Evolutionary conservation across 2,888 invertebrate genomes (phyloP).

Genomic region (Aplocera efformata): DNA sequence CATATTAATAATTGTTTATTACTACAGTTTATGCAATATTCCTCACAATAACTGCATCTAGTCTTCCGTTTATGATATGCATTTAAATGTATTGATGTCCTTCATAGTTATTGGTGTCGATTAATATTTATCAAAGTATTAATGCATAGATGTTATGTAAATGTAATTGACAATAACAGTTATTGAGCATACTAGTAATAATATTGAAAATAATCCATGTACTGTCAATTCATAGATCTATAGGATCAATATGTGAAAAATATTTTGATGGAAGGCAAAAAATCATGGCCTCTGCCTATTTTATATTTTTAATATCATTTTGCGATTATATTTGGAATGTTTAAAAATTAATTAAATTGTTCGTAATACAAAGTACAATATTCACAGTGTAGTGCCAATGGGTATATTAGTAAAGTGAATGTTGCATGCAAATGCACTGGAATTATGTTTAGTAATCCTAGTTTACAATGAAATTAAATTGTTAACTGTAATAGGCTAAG

Average conservation of each 20-base stretch:
- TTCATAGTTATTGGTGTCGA: constrained; percentile 4
- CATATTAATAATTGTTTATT: too few relatives aligned
- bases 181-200: constrained; percentile 14
- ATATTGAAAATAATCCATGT: constrained; percentile 5
- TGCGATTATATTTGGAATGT: too few relatives aligned
- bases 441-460: constrained; percentile 1
- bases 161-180: constrained; percentile 22
- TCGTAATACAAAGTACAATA: too few relatives aligned
- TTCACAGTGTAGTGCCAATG: too few relatives aligned
- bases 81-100: constrained; percentile 7
- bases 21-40: too few relatives aligned
- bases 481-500: too few relatives aligned
- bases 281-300: too few relatives aligned
- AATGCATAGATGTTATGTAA: too few relatives aligned
- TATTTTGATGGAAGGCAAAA: neutral
- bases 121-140: constrained; percentile 11
- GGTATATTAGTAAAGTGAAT: too few relatives aligned
- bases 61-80: constrained; percentile 13
- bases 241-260: constrained; percentile 6
- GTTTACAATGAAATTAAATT: constrained; percentile 5
- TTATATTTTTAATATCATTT: too few relatives aligned
- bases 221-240: constrained; percentile 21
- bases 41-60: neutral
- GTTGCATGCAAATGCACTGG: too few relatives aligned
- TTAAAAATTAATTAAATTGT: too few relatives aligned